Percentiles rank a stretch among this genome's conserved stretches.
phyloP scores from a whole-genome alignment of 30 jellyfish, hydroid and myxozoan genomes.

The Chrysaora quinquecirrha region DNA sequence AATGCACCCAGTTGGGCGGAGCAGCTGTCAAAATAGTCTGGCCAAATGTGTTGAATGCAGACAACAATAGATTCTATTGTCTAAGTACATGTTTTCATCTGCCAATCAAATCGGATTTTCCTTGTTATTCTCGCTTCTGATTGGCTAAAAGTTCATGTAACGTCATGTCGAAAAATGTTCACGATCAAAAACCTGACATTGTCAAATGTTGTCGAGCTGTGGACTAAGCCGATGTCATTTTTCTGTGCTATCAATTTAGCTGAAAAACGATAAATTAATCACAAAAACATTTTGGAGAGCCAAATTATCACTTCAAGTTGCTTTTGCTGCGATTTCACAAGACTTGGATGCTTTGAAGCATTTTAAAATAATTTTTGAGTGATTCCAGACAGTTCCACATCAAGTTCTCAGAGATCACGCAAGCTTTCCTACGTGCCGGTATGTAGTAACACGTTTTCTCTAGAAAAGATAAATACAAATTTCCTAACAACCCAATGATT shows the following conservation, averaged over 20 bases:
- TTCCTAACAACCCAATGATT: no score
- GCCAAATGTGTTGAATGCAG: conserved; percentile 63
- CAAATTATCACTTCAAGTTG: no score
- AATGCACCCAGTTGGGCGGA: conserved; percentile 99
- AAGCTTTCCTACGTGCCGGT: background rate
- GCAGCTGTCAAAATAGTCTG: conserved; percentile 97
- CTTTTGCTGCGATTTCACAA: no score
- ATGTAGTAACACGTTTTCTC: background rate
- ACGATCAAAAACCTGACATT: conserved; percentile 55
- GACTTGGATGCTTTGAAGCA: no score
- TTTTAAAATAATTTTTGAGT: no score
- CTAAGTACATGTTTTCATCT: conserved; percentile 65
- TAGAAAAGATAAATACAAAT: no score
- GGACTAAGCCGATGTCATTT: conserved; percentile 2
- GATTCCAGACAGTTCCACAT: background rate
- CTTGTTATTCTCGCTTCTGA: conserved; percentile 58
- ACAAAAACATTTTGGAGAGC: no score
- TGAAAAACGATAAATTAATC: background rate
- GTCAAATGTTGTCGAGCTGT: conserved; percentile 57
- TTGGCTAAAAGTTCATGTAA: conserved; percentile 93
- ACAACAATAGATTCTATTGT: conserved; percentile 91
- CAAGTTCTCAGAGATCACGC: background rate
- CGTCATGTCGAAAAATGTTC: conserved; percentile 96
- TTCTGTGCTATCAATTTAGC: background rate
- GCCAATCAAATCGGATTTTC: conserved; percentile 83